Base-by-base conservation (phyloP, 2,888 invertebrate genomes). In the Leptinotarsa rubiginosa region DNA sequence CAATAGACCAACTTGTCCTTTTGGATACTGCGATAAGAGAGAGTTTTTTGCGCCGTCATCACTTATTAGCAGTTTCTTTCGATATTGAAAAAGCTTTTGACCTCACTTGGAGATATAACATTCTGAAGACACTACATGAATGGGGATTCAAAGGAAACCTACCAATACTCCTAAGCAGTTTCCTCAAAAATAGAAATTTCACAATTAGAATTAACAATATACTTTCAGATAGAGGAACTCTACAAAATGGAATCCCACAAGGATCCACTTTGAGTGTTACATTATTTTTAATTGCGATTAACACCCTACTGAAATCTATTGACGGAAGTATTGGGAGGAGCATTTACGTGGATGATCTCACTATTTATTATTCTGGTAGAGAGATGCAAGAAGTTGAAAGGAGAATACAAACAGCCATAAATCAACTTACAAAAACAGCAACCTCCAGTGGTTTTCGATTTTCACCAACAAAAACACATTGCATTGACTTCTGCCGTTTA, bases 221-320 rank as follows among this genome's bases (percentile, higher is more conserved):
- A 59, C 59, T 59, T 22, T 12, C 22, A 65, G 65, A 65, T 1
- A 65, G 25, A 41, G 50, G 52, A 70, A 41, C 22, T 31, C 71
- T n/a, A n/a, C n/a, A n/a, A n/a, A n/a, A n/a, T n/a, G n/a, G n/a
- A n/a, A n/a, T n/a, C n/a, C n/a, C n/a, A 78, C 78, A 65, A 77
- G 78, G 16, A 68, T 79, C 77, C 22, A 22, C 22, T 22, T 22
- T 65, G 77, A 78, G 76, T 52, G 73, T 72, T 0, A 75, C 75
- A 3, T 64, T 78, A 3, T 79, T 78, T 47, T 54, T 65, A 4
- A 73, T 77, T 25, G 76, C 75, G n/a, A 70, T 78, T 0, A 78
- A 80, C n/a, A 47, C 54, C 13, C 15, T 79, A n/a, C 41, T 71
- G 1, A 31, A 22, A 15, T 64, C 22, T n/a, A 31, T 76, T 1